phyloP scores from a whole-genome alignment of 1,140 invertebrate species.

The Nomia melanderi region DNA sequence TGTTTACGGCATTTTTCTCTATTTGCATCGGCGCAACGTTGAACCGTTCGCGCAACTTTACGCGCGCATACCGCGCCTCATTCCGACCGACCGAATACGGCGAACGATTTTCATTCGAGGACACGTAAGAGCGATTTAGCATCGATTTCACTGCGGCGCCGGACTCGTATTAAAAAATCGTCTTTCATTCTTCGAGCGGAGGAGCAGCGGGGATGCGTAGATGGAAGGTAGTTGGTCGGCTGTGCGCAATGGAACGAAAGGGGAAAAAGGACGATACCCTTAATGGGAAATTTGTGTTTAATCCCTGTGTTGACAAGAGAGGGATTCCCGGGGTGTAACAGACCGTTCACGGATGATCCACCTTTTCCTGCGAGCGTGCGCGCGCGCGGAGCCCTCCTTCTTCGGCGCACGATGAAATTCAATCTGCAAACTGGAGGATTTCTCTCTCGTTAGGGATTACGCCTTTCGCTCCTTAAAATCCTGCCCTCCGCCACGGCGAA shows the following conservation, averaged over 20 bases:
- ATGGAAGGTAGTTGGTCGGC: not conserved
- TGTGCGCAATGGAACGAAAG: not conserved
- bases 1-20: too few species aligned
- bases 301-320: conserved; percentile 54
- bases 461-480: conserved; percentile 57
- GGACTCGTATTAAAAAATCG: conserved; percentile 20
- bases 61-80: not conserved
- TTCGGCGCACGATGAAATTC: conserved; percentile 47
- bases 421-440: conserved; percentile 33
- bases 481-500: conserved; percentile 19
- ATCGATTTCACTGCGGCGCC: not conserved
- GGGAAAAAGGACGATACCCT: conserved; percentile 39
- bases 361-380: too few species aligned
- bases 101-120: not conserved
- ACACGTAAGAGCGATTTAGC: not conserved
- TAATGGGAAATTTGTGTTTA: conserved; percentile 65
- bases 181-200: not conserved
- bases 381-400: conserved; percentile 37
- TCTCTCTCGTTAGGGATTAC: conserved; percentile 54
- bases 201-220: not conserved
- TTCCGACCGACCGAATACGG: conserved; percentile 4
- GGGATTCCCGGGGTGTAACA: conserved; percentile 34
- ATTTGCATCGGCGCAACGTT: too few species aligned
- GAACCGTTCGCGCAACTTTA: not conserved
- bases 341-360: conserved; percentile 41